These are phyloP conservation scores for Microctonus aethiopoides DNA, from an alignment of 2,888 invertebrate species.

Conservation along the genomic window DNA sequence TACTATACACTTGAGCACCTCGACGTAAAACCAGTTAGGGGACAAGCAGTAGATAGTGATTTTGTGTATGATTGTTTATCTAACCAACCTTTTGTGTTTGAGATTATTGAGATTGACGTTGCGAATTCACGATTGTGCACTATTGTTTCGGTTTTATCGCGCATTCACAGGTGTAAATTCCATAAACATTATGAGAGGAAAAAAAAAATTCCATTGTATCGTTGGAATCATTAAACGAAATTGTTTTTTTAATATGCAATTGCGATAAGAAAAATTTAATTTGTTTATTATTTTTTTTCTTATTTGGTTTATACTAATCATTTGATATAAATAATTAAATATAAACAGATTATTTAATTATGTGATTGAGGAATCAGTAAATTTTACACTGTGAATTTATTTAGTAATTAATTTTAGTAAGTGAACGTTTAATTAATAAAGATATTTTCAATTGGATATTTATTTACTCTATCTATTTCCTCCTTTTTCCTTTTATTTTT, in stretches of 20 bases:
- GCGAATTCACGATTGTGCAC: background rate
- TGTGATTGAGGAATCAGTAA: too few relatives aligned
- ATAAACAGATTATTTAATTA: too few relatives aligned
- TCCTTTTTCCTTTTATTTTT: background rate
- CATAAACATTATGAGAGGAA: background rate
- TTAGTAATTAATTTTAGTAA: background rate
- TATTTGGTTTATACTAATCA: too few relatives aligned
- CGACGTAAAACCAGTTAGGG: background rate
- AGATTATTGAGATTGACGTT: background rate
- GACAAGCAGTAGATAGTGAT: background rate
- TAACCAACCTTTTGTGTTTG: conserved; percentile 7
- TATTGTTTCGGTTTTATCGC: conserved; percentile 4
- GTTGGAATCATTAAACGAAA: background rate
- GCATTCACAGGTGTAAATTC: background rate
- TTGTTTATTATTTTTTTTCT: too few relatives aligned
- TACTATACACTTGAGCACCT: background rate
- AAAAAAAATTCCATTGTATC: background rate
- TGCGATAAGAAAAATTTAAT: too few relatives aligned
- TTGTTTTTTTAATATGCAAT: too few relatives aligned
- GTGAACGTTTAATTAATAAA: background rate
- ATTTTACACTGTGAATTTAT: too few relatives aligned
- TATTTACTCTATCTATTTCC: background rate
- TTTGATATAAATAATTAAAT: too few relatives aligned
- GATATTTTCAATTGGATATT: background rate
- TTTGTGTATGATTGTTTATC: conserved; percentile 25